Percentiles rank a stretch among this genome's conserved stretches.
These are phyloP conservation scores for Glaucopsyche alexis DNA, from an alignment of 2,888 invertebrate genomes.

Conservation along the genomic window DNA sequence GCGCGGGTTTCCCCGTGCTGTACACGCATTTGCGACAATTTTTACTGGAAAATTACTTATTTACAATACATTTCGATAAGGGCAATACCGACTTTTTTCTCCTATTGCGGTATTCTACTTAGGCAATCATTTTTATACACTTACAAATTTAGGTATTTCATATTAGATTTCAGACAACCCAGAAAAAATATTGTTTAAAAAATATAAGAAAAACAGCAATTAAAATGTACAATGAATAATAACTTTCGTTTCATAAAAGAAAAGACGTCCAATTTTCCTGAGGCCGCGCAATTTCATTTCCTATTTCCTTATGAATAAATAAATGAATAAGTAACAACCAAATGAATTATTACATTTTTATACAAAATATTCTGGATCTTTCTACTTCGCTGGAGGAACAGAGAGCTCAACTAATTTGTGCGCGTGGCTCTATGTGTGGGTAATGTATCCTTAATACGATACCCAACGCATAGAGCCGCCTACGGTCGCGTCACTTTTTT, in stretches of 20 bases:
- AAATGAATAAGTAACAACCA: constrained; percentile 19
- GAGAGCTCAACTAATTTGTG: too few species aligned
- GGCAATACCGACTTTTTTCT: too few species aligned
- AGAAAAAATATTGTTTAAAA: neutral
- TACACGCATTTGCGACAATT: constrained; percentile 2
- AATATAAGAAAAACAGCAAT: constrained; percentile 10
- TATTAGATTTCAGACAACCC: neutral
- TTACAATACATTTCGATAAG: neutral
- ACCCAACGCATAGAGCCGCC: too few species aligned
- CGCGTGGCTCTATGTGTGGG: too few species aligned
- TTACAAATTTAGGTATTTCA: too few species aligned
- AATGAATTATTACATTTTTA: constrained; percentile 18
- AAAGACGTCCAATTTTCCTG: constrained; percentile 8
- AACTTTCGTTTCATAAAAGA: constrained; percentile 10
- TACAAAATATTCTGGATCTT: neutral
- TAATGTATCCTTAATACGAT: too few species aligned
- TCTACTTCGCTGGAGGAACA: neutral
- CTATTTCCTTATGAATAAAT: constrained; percentile 20
- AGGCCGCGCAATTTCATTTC: constrained; percentile 1
- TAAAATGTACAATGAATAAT: constrained; percentile 17
- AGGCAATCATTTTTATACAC: too few species aligned
- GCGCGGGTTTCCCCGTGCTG: neutral
- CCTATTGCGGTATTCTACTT: too few species aligned
- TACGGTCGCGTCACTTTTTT: too few species aligned
- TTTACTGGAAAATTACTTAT: constrained; percentile 5